Base-by-base conservation (phyloP, 2,888 invertebrate species). In the Diarsia brunnea region DNA sequence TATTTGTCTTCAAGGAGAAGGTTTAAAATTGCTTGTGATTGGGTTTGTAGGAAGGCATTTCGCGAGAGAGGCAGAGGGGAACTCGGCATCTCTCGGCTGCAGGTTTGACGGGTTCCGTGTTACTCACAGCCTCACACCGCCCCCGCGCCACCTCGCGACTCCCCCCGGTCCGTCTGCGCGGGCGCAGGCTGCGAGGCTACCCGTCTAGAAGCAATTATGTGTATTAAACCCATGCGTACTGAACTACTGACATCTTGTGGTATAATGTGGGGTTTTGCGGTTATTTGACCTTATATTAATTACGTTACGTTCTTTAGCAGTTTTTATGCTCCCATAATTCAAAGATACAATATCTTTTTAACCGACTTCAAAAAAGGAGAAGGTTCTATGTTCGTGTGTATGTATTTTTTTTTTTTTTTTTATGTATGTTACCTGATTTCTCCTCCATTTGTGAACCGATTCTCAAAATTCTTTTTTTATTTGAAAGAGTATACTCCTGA, bases 41-140 rank as follows among this genome's bases (percentile, higher is more conserved):
- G 60, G 5, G 49, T 73, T 75, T 75, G 45, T 78, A 71, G 55
- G 76, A 83, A 87, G 92, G 94, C 92, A 95, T 95, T 96, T 95
- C 93, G 96, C 96, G 94, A 95, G 93, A 91, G 89, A 91, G 88
- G 91, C 88, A 81, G 84, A 90, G 89, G 90, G 90, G 87, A 90
- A 88, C 92, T 82, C 92, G 90, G 92, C 89, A 85, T 88, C 88
- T 90, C 90, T 90, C 91, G 91, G 92, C 89, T 93, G 94, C 95
- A 94, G 94, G 95, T 95, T 92, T 92, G 95, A 95, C 96, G 91
- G 96, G 96, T 95, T 96, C 96, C 94, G 96, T 96, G 95, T 96
- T 96, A 96, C 96, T 87, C 95, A 87, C 85, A 74, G 82, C 86
- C 86, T 88, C 90, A 89, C 89, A 90, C 86, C 79, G 82, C 87